Base-by-base conservation (phyloP, 2,113 vertebrate genomes). In the Electrona antarctica region DNA sequence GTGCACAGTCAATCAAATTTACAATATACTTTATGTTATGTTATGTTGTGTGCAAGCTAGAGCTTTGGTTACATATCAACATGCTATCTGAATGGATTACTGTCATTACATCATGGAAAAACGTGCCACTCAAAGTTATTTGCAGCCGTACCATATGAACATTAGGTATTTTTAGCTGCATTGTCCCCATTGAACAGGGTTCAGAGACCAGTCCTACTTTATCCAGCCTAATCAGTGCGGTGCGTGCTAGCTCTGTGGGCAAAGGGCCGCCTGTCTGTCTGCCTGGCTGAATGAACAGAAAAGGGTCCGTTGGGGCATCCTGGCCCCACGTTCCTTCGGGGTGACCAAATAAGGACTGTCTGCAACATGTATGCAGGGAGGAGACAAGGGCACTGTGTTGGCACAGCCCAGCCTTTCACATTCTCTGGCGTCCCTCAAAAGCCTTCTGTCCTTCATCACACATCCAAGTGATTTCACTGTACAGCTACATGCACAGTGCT, bases 281-380 rank as follows among this genome's bases (percentile, higher is more conserved):
- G 69, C 60, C 77, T 69, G 69, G 73, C 75, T 80, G 74, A 82
- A 81, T 64, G 82, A 83, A 77, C 83, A 72, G 81, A 59, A 15
- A 52, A 69, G 73, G 66, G 79, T 77, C 80, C 75, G 57, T 29
- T 41, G 61, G 73, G 81, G 81, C 75, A 82, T 65, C 46, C 9
- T 64, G 73, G 78, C 74, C 82, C 82, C 66, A 58, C 67, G 13
- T 29, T 77, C 76, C 73, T 72, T 69, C 58, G 67, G 0, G 41
- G 80, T 83, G 74, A 80, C 93, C 91, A 92, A 91, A 92, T 93
- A 93, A 86, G 91, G 92, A 11, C 84, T 69, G 89, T 88, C 81
- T 87, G 84, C 74, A 65, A 83, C 77, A 68, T 66, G 75, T 66
- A 69, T 70, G 67, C 81, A 73, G 74, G 65, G 74, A 72, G 70